Percentiles rank a stretch among this genome's conserved stretches.
These are phyloP conservation scores for Sebastes hopkinsi DNA, from an alignment of 2,797 vertebrate species.

Conservation along the genomic window DNA sequence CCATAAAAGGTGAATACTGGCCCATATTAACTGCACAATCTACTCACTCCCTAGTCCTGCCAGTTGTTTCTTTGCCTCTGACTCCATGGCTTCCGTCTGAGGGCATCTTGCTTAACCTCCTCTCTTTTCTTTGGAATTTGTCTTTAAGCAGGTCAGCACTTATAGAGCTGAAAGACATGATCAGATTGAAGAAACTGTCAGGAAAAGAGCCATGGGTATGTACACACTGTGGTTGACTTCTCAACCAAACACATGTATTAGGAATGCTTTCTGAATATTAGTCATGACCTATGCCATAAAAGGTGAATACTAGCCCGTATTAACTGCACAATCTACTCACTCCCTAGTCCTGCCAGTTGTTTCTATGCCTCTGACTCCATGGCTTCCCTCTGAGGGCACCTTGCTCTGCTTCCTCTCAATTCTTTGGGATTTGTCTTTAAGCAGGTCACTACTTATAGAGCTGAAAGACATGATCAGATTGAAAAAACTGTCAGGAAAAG, in stretches of 20 bases:
- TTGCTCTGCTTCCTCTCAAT: slow-evolving; percentile 79
- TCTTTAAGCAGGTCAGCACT: slow-evolving; percentile 78
- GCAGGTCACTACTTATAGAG: slow-evolving; percentile 78
- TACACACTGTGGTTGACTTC: background rate
- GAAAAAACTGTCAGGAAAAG: background rate
- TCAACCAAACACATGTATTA: background rate
- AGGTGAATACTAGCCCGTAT: background rate
- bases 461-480: slow-evolving; percentile 62
- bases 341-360: slow-evolving; percentile 74
- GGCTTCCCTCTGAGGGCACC: slow-evolving; percentile 71
- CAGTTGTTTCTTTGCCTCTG: slow-evolving; percentile 68
- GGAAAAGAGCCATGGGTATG: too few species aligned
- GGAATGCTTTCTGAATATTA: background rate
- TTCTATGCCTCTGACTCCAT: slow-evolving; percentile 77
- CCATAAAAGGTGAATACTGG: background rate
- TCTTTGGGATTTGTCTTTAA: slow-evolving; percentile 73
- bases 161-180: slow-evolving; percentile 76
- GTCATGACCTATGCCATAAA: background rate
- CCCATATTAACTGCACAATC: background rate
- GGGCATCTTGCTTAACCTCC: slow-evolving; percentile 73
- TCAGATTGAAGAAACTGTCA: background rate
- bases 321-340: slow-evolving; percentile 73
- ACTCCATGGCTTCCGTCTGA: slow-evolving; percentile 79
- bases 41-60: slow-evolving; percentile 84
- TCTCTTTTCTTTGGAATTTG: slow-evolving; percentile 69